These are phyloP conservation scores for Bagarius yarrelli DNA, from an alignment of 2,113 vertebrate species.

Conservation along the genomic window DNA sequence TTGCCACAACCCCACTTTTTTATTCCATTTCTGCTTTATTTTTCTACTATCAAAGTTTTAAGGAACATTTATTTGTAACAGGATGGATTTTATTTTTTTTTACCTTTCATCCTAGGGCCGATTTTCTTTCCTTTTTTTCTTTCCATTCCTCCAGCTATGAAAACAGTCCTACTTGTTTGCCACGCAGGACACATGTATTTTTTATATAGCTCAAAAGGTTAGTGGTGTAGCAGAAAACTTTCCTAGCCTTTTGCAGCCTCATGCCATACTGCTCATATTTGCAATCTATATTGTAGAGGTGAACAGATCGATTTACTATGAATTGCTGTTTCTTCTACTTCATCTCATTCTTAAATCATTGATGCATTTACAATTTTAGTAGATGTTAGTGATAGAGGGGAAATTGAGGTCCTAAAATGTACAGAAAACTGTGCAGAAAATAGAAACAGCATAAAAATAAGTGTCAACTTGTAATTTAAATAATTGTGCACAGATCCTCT, in stretches of 20 bases:
- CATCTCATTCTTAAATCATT: slow-evolving; percentile 66
- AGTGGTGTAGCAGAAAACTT: slow-evolving; percentile 48
- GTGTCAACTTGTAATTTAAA: not conserved
- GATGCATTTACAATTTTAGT: slow-evolving; percentile 73
- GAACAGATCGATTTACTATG: slow-evolving; percentile 65
- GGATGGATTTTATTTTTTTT: not conserved
- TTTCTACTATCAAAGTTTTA: slow-evolving; percentile 14
- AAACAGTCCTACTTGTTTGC: slow-evolving; percentile 64
- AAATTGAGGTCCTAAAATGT: not conserved
- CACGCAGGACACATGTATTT: slow-evolving; percentile 65
- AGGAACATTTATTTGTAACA: slow-evolving; percentile 11
- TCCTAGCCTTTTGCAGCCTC: slow-evolving; percentile 18
- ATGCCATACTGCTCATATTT: slow-evolving; percentile 12
- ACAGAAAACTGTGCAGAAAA: not conserved
- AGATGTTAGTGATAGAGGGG: slow-evolving; percentile 45
- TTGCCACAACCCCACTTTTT: slow-evolving; percentile 35
- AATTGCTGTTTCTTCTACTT: slow-evolving; percentile 68
- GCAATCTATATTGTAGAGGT: slow-evolving; percentile 68
- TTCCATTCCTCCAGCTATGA: slow-evolving; percentile 57
- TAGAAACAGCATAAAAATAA: not conserved
- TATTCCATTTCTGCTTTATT: not conserved
- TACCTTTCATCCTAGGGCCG: not conserved
- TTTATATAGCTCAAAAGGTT: slow-evolving; percentile 56
- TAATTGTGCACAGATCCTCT: not conserved
- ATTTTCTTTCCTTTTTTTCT: slow-evolving; percentile 7